phyloP scores from a whole-genome alignment of 2,797 vertebrate species.

The Anas flavirostris region DNA sequence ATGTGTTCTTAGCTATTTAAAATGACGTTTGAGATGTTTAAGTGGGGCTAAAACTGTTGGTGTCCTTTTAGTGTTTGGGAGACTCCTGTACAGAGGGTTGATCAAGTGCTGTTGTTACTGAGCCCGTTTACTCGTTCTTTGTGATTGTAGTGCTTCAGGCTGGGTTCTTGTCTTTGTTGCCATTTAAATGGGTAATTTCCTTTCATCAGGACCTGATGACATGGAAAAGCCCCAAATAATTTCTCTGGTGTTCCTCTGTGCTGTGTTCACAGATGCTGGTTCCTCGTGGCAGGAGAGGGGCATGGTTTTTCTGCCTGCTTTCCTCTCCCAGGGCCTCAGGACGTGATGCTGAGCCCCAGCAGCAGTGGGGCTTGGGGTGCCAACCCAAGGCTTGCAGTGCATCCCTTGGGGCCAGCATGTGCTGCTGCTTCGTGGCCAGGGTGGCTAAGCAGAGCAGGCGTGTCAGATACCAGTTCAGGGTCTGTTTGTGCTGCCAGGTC shows the following conservation, averaged over 20 bases:
- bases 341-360: not conserved
- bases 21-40: not conserved
- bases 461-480: not conserved
- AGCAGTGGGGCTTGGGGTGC: accelerated
- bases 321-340: not conserved
- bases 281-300: not conserved
- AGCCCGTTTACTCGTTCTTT: not conserved
- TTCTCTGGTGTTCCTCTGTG: not conserved
- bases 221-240: not conserved
- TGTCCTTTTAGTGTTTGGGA: not conserved
- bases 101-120: not conserved
- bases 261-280: not conserved
- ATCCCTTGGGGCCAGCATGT: accelerated
- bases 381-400: not conserved
- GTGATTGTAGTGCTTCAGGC: not conserved
- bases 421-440: accelerated
- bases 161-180: not conserved
- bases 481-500: not conserved
- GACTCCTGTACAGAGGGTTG: not conserved
- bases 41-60: not conserved
- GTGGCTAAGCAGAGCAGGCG: not conserved
- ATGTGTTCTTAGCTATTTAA: not conserved
- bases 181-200: not conserved
- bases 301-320: not conserved
- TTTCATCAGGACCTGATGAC: not conserved